These are phyloP conservation scores for Brachypodius melanocephalos DNA, from an alignment of 2,113 vertebrate species.

Conservation along the genomic window DNA sequence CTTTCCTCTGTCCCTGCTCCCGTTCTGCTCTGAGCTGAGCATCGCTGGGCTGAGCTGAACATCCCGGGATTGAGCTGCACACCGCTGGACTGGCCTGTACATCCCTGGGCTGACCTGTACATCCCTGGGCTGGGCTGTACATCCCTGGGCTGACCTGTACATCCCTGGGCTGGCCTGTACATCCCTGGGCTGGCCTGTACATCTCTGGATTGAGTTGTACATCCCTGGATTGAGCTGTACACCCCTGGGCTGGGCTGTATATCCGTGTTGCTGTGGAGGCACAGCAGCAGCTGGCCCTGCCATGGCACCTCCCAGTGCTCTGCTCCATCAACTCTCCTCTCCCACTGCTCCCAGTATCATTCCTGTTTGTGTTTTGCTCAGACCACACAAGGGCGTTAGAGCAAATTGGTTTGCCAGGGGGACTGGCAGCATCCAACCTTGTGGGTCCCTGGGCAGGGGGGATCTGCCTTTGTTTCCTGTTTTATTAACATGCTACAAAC, in stretches of 20 bases:
- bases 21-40: neutral
- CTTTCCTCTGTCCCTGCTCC: too few species aligned
- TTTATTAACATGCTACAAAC: neutral
- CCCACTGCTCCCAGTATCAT: neutral
- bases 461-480: neutral
- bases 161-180: neutral
- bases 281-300: rapidly evolving
- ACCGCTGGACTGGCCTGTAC: rapidly evolving
- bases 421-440: neutral
- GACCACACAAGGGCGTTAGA: neutral
- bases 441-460: neutral
- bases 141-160: neutral
- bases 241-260: rapidly evolving
- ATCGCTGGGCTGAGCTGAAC: neutral
- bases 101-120: too few species aligned
- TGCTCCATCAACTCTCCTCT: neutral
- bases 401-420: neutral
- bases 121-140: too few species aligned
- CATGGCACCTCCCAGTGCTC: rapidly evolving
- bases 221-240: neutral
- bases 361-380: neutral
- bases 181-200: neutral
- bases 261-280: neutral
- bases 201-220: rapidly evolving
- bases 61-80: too few species aligned